A percentile compares a stretch with the other conserved stretches of the same genome.
Conservation (phyloP, 1,140 invertebrate species). For the Danaus melanippus region DNA sequence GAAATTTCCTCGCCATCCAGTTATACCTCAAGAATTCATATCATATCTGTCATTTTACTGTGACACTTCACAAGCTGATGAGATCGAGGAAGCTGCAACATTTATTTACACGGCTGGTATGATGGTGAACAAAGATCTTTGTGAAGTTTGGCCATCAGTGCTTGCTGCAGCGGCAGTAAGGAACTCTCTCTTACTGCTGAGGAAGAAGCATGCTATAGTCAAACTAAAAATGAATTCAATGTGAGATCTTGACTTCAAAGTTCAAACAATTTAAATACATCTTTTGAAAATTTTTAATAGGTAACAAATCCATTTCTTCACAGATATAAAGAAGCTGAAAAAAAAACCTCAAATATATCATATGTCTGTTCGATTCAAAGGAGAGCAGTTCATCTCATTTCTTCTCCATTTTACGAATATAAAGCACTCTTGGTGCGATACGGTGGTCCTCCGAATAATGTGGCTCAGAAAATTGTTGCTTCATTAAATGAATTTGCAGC, state of each 20-base stretch:
- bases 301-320: neutral
- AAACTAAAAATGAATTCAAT: too few relatives aligned
- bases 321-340: too few relatives aligned
- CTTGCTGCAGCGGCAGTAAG: too few relatives aligned
- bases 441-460: constrained; percentile 4
- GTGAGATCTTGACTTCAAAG: constrained; percentile 16
- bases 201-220: too few relatives aligned
- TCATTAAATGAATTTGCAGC: too few relatives aligned
- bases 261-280: too few relatives aligned
- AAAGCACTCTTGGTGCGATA: constrained; percentile 20
- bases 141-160: constrained; percentile 39
- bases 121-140: constrained; percentile 35
- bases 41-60: constrained; percentile 44
- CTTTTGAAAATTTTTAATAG: too few relatives aligned
- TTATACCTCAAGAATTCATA: constrained; percentile 47
- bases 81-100: too few relatives aligned
- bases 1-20: constrained; percentile 38
- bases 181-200: too few relatives aligned
- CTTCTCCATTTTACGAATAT: constrained; percentile 29
- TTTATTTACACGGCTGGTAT: too few relatives aligned
- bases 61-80: too few relatives aligned
- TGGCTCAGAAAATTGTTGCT: too few relatives aligned
- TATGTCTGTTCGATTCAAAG: constrained; percentile 27
- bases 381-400: constrained; percentile 27
- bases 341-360: constrained; percentile 22